Evolutionary conservation across 2,113 vertebrate species (phyloP), one percentile per base, ranked within the genome.

Genomic region (Seriola rivoliana): DNA sequence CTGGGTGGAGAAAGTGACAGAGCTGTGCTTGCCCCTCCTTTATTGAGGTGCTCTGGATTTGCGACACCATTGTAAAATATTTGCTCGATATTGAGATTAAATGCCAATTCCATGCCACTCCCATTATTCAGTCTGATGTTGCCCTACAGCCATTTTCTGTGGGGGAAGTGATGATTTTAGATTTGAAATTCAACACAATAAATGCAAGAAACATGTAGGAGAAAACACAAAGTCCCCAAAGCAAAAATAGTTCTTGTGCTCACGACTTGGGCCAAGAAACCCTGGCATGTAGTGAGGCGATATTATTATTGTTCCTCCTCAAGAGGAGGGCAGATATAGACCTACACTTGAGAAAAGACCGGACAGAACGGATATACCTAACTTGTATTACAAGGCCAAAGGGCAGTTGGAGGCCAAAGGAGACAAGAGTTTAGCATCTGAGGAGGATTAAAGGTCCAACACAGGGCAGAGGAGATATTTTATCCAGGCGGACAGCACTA

Each of bases 71-170:
- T 13, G 13, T 50, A 16, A 17, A 58, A 42, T 23, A 25, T 52
- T 29, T 69, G 44, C 17, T 6, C 7, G 48, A 6, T 19, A 19
- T 19, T 48, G 9, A 44, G 42, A 44, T 44, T 12, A 46, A 46
- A 46, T 46, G 17, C 48, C 16, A 19, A 5, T 50, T 50, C 16
- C 17, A 19, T 19, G 55, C 14, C 10, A 67, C 57, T 54, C 59
- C 10, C 10, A 12, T 64, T 58, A 78, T 57, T 68, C 8, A 42
- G 40, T 42, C 71, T 71, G 36, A 83, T 16, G 25, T 34, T 64
- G 71, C 13, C 46, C 32, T 67, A 59, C 58, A 50, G 17, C 17
- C 16, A 7, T 19, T 19, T 50, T 19, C 48, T 50, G 16, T 17
- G 12, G 17, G 48, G 48, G 16, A 50, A 50, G 17, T 7, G 8